Evolutionary conservation across 2,113 vertebrate species (phyloP).

Genomic region (Forbesichthys agassizii): DNA sequence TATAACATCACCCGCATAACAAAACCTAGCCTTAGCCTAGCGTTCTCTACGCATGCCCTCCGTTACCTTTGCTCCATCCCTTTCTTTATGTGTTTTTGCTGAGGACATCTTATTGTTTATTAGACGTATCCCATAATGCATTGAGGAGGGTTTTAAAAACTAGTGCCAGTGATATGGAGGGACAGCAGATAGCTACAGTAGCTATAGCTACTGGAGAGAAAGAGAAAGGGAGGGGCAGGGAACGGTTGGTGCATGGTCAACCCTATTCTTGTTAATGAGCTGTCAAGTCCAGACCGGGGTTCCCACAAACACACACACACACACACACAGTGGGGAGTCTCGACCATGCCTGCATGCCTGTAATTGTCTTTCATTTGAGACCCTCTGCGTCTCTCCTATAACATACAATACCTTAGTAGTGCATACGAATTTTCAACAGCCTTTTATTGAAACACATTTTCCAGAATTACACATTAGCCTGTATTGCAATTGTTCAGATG

Average conservation of each 20-base stretch:
- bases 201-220: background rate
- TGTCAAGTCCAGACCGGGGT: slow-evolving; percentile 68
- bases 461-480: too few species aligned
- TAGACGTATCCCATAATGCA: background rate
- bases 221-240: slow-evolving; percentile 13
- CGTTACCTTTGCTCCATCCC: background rate
- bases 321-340: background rate
- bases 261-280: slow-evolving; percentile 63
- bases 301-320: slow-evolving; percentile 32
- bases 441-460: too few species aligned
- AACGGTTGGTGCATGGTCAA: slow-evolving; percentile 43
- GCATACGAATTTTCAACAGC: too few species aligned
- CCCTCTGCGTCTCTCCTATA: too few species aligned
- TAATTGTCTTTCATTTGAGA: too few species aligned
- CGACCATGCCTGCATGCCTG: too few species aligned
- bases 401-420: too few species aligned
- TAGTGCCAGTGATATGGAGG: background rate
- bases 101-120: background rate
- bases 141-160: slow-evolving; percentile 5
- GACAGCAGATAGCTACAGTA: background rate
- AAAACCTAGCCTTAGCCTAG: background rate
- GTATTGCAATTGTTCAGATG: too few species aligned
- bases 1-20: background rate
- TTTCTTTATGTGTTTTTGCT: background rate
- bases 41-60: background rate